Percentiles rank a stretch among this genome's conserved stretches.
Conservation (phyloP, 2,888 invertebrate species). For the Chrysina gloriosa region DNA sequence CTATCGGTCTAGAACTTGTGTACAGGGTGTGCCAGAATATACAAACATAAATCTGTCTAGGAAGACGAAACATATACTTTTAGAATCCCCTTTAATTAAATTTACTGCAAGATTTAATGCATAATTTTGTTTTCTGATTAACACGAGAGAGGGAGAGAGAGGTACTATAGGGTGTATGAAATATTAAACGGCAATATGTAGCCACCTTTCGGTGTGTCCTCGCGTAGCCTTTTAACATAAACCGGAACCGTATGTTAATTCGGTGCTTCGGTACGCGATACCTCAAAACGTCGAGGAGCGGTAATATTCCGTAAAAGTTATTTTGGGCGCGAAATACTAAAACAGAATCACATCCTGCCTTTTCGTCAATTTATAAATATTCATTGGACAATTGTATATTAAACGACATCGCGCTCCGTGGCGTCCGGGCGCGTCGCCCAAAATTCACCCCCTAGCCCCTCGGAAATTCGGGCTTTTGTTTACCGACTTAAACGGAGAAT, state of each 20-base stretch:
- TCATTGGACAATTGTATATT: slow-evolving; percentile 33
- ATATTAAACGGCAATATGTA: slow-evolving; percentile 11
- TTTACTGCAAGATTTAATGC: slow-evolving; percentile 1
- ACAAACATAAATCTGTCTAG: too few relatives aligned
- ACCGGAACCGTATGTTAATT: slow-evolving; percentile 24
- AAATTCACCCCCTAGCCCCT: neutral
- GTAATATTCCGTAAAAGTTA: slow-evolving; percentile 31
- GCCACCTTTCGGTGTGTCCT: neutral
- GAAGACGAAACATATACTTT: too few relatives aligned
- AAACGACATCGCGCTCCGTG: slow-evolving; percentile 6
- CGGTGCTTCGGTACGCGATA: neutral
- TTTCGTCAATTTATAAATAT: slow-evolving; percentile 32
- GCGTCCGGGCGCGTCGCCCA: neutral
- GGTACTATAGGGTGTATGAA: slow-evolving; percentile 2
- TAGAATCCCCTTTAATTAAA: neutral
- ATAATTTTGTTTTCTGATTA: slow-evolving; percentile 6
- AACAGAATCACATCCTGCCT: neutral
- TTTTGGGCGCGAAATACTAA: slow-evolving; percentile 14
- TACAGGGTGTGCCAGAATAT: too few relatives aligned
- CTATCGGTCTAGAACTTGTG: too few relatives aligned
- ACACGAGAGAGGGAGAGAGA: neutral
- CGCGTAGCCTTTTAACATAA: slow-evolving; percentile 14
- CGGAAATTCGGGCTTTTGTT: slow-evolving; percentile 9
- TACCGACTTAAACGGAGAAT: slow-evolving; percentile 1
- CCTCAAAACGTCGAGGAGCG: slow-evolving; percentile 16